These are phyloP conservation scores for Pinctada fucata DNA, from an alignment of 2,888 invertebrate genomes.

Conservation along the genomic window DNA sequence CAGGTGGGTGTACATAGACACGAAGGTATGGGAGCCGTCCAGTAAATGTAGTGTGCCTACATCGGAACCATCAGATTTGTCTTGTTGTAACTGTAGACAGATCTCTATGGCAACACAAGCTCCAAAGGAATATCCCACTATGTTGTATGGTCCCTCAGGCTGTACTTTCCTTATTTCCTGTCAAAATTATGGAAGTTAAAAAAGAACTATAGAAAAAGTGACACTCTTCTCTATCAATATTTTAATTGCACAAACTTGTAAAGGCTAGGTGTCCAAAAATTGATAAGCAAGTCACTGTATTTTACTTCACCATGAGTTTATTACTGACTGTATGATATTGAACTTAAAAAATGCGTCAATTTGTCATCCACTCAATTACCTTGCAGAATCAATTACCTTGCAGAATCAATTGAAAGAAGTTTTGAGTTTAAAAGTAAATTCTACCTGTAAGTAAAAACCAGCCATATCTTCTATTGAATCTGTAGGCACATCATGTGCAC, in stretches of 20 bases:
- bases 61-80: slow-evolving; percentile 30
- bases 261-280: neutral
- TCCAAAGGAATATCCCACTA: slow-evolving; percentile 97
- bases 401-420: no score
- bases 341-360: no score
- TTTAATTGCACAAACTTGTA: neutral
- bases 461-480: slow-evolving; percentile 86
- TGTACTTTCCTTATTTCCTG: slow-evolving; percentile 86
- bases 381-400: no score
- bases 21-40: slow-evolving; percentile 85
- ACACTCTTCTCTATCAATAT: neutral
- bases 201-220: neutral
- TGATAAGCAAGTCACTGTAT: no score
- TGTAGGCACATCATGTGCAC: slow-evolving; percentile 86
- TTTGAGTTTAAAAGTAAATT: neutral
- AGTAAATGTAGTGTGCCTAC: slow-evolving; percentile 84
- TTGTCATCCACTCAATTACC: no score
- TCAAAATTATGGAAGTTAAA: slow-evolving; percentile 29
- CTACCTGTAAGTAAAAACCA: slow-evolving; percentile 76
- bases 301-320: no score
- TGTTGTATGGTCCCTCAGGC: slow-evolving; percentile 88
- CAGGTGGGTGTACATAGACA: slow-evolving; percentile 76
- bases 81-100: slow-evolving; percentile 87
- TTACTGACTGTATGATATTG: no score
- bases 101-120: slow-evolving; percentile 96